These are phyloP conservation scores for Conus canariensis DNA, from an alignment of 2,888 invertebrate genomes.

Conservation along the genomic window DNA sequence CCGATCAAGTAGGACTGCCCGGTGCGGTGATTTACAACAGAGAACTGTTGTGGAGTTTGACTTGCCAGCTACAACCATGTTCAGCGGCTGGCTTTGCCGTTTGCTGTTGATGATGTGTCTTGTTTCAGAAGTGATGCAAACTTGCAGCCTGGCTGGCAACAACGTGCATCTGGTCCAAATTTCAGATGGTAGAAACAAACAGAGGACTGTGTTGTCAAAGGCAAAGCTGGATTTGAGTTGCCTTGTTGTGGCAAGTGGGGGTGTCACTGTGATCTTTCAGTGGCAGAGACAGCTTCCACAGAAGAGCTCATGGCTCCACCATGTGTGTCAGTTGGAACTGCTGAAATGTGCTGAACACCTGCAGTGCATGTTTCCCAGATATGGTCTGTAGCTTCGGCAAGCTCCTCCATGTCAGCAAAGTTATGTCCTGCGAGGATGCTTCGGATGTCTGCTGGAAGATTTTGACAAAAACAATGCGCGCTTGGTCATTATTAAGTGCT, in stretches of 20 bases:
- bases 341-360: slow-evolving; percentile 11
- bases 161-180: slow-evolving; percentile 25
- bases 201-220: not conserved
- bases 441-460: slow-evolving; percentile 22
- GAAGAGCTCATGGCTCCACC: not conserved
- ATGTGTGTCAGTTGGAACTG: not conserved
- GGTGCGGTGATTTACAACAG: not conserved
- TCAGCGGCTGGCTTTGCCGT: slow-evolving; percentile 39
- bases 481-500: slow-evolving; percentile 36
- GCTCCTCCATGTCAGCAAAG: not conserved
- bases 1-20: slow-evolving; percentile 9
- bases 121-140: not conserved
- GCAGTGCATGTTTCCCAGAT: slow-evolving; percentile 21
- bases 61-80: slow-evolving; percentile 20
- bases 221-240: not conserved
- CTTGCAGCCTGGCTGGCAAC: slow-evolving; percentile 32
- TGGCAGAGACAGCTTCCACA: not conserved
- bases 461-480: slow-evolving; percentile 37
- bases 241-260: not conserved
- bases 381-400: slow-evolving; percentile 31
- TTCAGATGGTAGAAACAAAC: slow-evolving; percentile 1
- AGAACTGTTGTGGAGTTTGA: slow-evolving; percentile 37
- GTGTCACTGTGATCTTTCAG: not conserved
- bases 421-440: slow-evolving; percentile 18
- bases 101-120: not conserved